Evolutionary conservation across 2,888 invertebrate species (phyloP).

Genomic region (Sialis fuliginosa): DNA sequence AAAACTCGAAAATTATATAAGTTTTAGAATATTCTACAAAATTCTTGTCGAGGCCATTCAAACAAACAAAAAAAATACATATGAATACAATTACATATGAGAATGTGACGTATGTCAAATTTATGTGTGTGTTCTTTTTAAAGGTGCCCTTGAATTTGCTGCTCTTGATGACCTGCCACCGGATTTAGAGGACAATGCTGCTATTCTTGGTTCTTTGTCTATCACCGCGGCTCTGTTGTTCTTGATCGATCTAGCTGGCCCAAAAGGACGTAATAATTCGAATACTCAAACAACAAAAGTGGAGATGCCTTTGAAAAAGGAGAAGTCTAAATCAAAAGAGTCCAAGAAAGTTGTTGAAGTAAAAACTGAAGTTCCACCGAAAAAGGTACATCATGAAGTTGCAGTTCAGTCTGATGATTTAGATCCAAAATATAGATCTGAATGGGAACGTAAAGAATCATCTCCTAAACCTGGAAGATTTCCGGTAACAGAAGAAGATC

Average conservation of each 20-base stretch:
- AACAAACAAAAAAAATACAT: too few relatives aligned
- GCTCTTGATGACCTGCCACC: conserved; percentile 52
- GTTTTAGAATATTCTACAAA: too few relatives aligned
- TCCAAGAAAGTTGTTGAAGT: neutral
- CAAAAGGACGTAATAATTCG: conserved; percentile 27
- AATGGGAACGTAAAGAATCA: conserved; percentile 1
- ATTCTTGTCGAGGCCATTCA: too few relatives aligned
- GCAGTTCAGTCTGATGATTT: neutral
- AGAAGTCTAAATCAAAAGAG: neutral
- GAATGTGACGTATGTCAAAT: too few relatives aligned
- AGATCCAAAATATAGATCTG: neutral
- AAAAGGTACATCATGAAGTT: neutral
- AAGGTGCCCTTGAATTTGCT: conserved; percentile 49
- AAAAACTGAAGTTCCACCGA: neutral
- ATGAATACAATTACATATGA: too few relatives aligned
- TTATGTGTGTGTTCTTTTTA: conserved; percentile 5
- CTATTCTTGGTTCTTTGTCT: conserved; percentile 48
- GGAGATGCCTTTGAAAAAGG: conserved; percentile 1
- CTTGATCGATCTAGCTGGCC: conserved; percentile 46
- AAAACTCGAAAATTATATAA: too few relatives aligned
- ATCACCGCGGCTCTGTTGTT: conserved; percentile 48
- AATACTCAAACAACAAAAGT: conserved; percentile 22
- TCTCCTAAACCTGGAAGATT: conserved; percentile 1
- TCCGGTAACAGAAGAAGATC: neutral
- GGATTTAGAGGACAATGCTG: conserved; percentile 49